Conservation (phyloP, 2,113 vertebrate species). For the rabbit (Oryctolagus cuniculus) region mOryCun1.1 NC_091453.1:34879001-34879500, state of each 20-base stretch:
- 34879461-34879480: neutral
- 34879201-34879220: neutral
- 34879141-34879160: neutral
- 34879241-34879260: neutral
- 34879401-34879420: neutral
- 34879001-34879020: too few relatives aligned
- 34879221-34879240: neutral
- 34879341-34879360: neutral
- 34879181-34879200: constrained; percentile 20
- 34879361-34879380: neutral
- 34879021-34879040: too few relatives aligned
- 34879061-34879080: neutral
- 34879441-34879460: neutral
- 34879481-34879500: neutral
- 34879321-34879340: neutral
- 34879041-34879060: too few relatives aligned
- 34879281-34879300: neutral
- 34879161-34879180: constrained; percentile 18
- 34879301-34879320: neutral
- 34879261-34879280: constrained; percentile 25
- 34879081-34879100: neutral
- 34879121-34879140: neutral
- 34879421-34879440: neutral
- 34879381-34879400: neutral
- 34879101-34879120: neutral